Percentiles rank a stretch among this genome's conserved stretches.
Conservation (phyloP, 2,797 vertebrate species). For the Sebastes glaucus region DNA sequence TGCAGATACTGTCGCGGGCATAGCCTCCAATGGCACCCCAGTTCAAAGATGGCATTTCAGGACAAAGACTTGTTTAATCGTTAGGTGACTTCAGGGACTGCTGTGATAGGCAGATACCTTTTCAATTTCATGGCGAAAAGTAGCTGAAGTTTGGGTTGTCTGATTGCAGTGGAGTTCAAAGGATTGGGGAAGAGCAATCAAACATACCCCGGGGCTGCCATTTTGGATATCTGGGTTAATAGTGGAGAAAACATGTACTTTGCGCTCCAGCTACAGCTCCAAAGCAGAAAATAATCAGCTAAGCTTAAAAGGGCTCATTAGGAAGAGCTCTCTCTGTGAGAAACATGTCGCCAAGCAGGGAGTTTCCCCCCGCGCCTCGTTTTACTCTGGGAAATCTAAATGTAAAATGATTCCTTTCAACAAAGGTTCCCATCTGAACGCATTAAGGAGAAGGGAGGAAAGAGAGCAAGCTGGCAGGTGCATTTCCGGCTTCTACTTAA, state of each 20-base stretch:
- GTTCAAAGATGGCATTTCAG: constrained; percentile 30
- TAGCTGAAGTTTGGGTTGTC: constrained; percentile 45
- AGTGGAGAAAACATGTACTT: constrained; percentile 50
- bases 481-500: constrained; percentile 40
- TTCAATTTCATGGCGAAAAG: constrained; percentile 54
- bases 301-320: constrained; percentile 56
- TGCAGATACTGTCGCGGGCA: background rate
- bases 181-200: constrained; percentile 58
- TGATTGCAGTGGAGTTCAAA: constrained; percentile 74
- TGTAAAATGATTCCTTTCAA: constrained; percentile 68
- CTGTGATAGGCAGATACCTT: constrained; percentile 71
- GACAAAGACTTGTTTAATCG: constrained; percentile 24
- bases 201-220: constrained; percentile 53
- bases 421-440: constrained; percentile 58
- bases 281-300: constrained; percentile 54
- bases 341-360: constrained; percentile 8
- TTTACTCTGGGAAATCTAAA: constrained; percentile 69
- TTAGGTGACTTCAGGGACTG: constrained; percentile 45
- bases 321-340: constrained; percentile 35
- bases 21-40: background rate
- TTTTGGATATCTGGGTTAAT: constrained; percentile 73
- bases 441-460: constrained; percentile 33
- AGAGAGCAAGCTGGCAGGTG: constrained; percentile 45
- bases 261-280: constrained; percentile 40
- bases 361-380: constrained; percentile 8